A percentile compares a stretch with the other conserved stretches of the same genome.
Conservation (phyloP, 1,140 invertebrate species). For the Halesus radiatus region DNA sequence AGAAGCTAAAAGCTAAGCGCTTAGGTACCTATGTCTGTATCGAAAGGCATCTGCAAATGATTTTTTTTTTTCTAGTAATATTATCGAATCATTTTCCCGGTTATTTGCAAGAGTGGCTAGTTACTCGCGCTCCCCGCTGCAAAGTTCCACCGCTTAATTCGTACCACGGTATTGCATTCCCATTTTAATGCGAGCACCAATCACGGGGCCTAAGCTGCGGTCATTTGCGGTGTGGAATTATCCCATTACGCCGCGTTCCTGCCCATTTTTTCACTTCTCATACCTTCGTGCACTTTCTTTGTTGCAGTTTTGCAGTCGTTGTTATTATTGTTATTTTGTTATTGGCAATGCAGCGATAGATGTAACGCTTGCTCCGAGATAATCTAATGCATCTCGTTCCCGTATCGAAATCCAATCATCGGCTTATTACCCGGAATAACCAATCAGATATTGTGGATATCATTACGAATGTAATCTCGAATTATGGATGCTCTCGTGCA, state of each 20-base stretch:
- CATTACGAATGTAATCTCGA: constrained; percentile 31
- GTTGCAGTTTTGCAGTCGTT: constrained; percentile 23
- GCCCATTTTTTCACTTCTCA: constrained; percentile 34
- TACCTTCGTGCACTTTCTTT: constrained; percentile 37
- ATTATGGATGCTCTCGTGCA: constrained; percentile 16
- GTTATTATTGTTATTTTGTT: constrained; percentile 22
- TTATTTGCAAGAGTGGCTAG: background rate
- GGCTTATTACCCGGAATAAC: constrained; percentile 40
- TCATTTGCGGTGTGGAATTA: constrained; percentile 48
- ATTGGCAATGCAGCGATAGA: constrained; percentile 37
- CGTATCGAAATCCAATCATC: constrained; percentile 39
- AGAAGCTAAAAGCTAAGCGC: no score
- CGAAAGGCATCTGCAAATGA: no score
- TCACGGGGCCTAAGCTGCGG: constrained; percentile 36
- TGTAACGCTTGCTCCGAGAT: constrained; percentile 39
- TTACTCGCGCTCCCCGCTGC: background rate
- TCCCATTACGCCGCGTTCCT: constrained; percentile 42
- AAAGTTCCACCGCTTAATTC: constrained; percentile 20
- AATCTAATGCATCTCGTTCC: constrained; percentile 37
- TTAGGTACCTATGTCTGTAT: no score
- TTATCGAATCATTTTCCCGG: no score
- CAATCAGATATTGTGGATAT: constrained; percentile 25
- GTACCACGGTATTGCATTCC: constrained; percentile 38
- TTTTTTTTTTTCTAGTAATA: no score
- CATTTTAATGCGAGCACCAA: constrained; percentile 41